phyloP scores from a whole-genome alignment of 2,797 vertebrate species.

The Hypotaenidia philippensis region DNA sequence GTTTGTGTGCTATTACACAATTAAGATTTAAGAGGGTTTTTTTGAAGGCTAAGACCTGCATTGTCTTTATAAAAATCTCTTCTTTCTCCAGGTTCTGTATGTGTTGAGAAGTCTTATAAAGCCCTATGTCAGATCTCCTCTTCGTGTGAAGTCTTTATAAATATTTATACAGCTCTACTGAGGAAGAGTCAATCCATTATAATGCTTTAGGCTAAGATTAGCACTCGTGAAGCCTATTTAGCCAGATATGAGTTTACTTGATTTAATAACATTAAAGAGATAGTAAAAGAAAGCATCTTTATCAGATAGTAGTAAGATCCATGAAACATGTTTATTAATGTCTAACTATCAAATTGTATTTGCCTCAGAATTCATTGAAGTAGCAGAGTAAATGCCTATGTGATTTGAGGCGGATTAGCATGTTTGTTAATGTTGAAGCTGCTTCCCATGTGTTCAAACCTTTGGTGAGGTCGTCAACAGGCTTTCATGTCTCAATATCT shows the following conservation, averaged over 20 bases:
- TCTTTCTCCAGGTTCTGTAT: not conserved
- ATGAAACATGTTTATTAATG: slow-evolving; percentile 53
- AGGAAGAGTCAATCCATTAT: slow-evolving; percentile 49
- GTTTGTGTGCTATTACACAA: not conserved
- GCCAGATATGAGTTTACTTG: slow-evolving; percentile 49
- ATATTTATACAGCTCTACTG: slow-evolving; percentile 59
- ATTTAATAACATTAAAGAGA: slow-evolving; percentile 60
- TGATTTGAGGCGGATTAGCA: slow-evolving; percentile 36
- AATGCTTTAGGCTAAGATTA: slow-evolving; percentile 69
- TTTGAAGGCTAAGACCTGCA: not conserved
- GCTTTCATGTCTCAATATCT: not conserved
- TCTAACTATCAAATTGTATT: slow-evolving; percentile 52
- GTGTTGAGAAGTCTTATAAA: slow-evolving; percentile 19
- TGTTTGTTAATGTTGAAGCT: not conserved
- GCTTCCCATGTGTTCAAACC: not conserved
- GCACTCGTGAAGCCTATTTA: slow-evolving; percentile 65
- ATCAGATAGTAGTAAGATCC: slow-evolving; percentile 56
- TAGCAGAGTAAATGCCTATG: slow-evolving; percentile 23
- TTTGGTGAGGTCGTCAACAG: not conserved
- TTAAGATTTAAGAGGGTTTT: not conserved
- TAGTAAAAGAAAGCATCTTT: slow-evolving; percentile 37
- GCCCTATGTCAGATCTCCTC: not conserved
- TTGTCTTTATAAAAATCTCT: slow-evolving; percentile 10
- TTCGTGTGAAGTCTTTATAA: slow-evolving; percentile 48
- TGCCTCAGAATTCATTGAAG: slow-evolving; percentile 23